Percentiles rank a stretch among this genome's conserved stretches.
Conservation (phyloP, 2,888 invertebrate genomes). For the Himalopsyche anomala region DNA sequence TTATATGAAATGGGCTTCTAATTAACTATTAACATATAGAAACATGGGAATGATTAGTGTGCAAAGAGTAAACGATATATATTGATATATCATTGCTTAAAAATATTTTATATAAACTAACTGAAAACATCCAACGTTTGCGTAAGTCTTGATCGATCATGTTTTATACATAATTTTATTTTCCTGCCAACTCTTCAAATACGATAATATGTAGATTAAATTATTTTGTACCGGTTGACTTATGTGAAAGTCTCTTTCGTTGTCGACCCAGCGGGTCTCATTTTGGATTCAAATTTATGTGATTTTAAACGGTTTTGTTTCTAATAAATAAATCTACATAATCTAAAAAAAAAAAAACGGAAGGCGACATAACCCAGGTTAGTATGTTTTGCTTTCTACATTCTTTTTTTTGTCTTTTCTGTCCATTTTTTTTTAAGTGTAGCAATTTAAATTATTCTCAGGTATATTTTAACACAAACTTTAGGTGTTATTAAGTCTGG, state of each 20-base stretch:
- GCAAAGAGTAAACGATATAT: no score
- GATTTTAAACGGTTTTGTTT: conserved; percentile 32
- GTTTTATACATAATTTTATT: not conserved
- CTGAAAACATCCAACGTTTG: no score
- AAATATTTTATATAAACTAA: no score
- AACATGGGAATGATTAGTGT: no score
- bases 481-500: not conserved
- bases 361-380: conserved; percentile 32
- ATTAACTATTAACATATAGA: no score
- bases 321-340: conserved; percentile 38
- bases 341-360: conserved; percentile 22
- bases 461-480: not conserved
- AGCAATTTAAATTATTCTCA: conserved; percentile 17
- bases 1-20: no score
- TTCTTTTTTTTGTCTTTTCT: not conserved
- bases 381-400: conserved; percentile 22
- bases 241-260: conserved; percentile 31
- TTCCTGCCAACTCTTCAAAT: not conserved
- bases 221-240: conserved; percentile 16
- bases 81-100: no score
- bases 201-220: not conserved
- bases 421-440: not conserved
- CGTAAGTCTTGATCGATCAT: no score
- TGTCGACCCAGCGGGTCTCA: conserved; percentile 31
- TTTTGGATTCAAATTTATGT: conserved; percentile 39